Conservation (phyloP, 1,140 invertebrate genomes). For the Drosophila quadrilineata region DNA sequence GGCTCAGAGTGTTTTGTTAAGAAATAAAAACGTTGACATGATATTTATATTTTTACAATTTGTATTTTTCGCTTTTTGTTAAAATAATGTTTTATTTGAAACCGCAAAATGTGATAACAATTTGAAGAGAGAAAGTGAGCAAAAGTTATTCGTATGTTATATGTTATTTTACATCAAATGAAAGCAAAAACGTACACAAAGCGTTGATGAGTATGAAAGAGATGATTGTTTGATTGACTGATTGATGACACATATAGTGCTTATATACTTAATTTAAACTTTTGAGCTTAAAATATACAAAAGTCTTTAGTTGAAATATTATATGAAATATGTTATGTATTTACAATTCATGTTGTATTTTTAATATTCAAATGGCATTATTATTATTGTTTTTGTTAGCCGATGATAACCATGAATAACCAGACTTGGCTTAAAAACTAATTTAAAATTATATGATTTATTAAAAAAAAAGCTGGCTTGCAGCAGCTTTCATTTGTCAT, state of each 20-base stretch:
- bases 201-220: conserved; percentile 64
- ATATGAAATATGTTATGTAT: conserved; percentile 60
- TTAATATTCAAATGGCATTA: conserved; percentile 20
- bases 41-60: conserved; percentile 25
- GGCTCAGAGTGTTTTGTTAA: conserved; percentile 43
- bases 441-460: conserved; percentile 23
- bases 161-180: too few relatives aligned
- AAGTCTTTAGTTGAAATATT: conserved; percentile 31
- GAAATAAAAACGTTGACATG: conserved; percentile 59
- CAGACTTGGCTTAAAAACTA: conserved; percentile 17
- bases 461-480: conserved; percentile 15
- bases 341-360: conserved; percentile 11
- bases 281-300: conserved; percentile 32
- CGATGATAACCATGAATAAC: conserved; percentile 15
- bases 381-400: conserved; percentile 6
- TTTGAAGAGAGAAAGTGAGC: conserved; percentile 47
- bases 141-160: conserved; percentile 68
- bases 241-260: conserved; percentile 7
- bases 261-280: conserved; percentile 29
- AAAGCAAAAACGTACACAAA: conserved; percentile 80
- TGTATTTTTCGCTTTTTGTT: conserved; percentile 41
- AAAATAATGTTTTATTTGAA: conserved; percentile 58
- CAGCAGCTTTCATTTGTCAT: conserved; percentile 1
- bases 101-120: conserved; percentile 61
- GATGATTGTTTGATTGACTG: conserved; percentile 16